Conservation (phyloP, 2,888 invertebrate genomes). For the Chydorus sphaericus region DNA sequence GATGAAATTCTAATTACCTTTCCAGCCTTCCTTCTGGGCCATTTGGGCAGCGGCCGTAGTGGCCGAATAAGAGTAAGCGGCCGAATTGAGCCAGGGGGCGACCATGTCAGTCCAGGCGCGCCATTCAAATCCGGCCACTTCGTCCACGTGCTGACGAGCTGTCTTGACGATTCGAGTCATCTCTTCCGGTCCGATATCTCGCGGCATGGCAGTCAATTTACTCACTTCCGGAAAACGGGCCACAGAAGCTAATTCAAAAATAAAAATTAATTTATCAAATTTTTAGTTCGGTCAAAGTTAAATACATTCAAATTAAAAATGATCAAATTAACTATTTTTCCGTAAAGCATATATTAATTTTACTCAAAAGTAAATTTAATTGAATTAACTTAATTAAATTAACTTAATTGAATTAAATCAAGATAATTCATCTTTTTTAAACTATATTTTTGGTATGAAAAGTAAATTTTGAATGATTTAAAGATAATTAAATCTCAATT, state of each 20-base stretch:
- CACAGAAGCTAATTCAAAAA: conserved; percentile 1
- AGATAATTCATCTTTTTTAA: no score
- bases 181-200: conserved; percentile 3
- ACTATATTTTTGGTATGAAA: no score
- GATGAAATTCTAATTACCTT: no score
- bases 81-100: background rate
- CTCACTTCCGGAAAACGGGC: conserved; percentile 14
- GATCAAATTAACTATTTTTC: no score
- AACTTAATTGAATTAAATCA: no score
- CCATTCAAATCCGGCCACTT: conserved; percentile 6
- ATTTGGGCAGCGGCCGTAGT: background rate
- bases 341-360: no score
- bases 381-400: no score
- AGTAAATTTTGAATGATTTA: no score
- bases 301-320: background rate
- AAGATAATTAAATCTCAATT: no score
- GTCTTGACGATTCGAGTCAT: background rate
- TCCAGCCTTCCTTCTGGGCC: conserved; percentile 11
- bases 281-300: background rate
- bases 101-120: conserved; percentile 1
- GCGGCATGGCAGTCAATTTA: conserved; percentile 9
- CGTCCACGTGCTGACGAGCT: conserved; percentile 1
- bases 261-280: background rate
- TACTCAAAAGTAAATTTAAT: no score
- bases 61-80: conserved; percentile 1